Percentiles rank a stretch among this genome's conserved stretches.
Conservation (phyloP, 2,888 invertebrate species). For the Stenotaenia linearis region DNA sequence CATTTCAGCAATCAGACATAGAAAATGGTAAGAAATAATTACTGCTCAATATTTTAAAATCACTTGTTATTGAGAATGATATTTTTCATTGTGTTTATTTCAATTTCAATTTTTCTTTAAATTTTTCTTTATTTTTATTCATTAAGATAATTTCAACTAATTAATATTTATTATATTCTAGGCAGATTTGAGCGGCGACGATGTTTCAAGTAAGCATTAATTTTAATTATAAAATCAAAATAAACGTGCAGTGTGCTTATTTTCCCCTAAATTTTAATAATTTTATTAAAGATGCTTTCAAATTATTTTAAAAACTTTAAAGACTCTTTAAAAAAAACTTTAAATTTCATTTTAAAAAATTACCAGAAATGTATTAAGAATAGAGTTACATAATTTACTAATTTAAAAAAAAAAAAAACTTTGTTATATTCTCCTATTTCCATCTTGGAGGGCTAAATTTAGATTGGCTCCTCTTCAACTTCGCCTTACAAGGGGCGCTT, state of each 20-base stretch:
- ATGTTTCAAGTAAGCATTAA: background rate
- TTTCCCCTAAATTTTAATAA: background rate
- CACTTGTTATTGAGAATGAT: background rate
- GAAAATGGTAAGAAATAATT: slow-evolving; percentile 4
- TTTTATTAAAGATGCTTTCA: too few species aligned
- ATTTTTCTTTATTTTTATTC: background rate
- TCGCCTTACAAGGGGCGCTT: background rate
- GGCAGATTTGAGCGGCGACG: background rate
- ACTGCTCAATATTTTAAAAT: background rate
- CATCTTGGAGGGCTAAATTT: background rate
- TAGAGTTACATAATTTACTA: too few species aligned
- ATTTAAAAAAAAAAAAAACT: too few species aligned
- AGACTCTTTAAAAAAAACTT: too few species aligned
- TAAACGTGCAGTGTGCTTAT: too few species aligned
- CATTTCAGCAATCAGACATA: background rate
- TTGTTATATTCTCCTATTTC: background rate
- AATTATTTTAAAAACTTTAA: too few species aligned
- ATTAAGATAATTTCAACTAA: background rate
- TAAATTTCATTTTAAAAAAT: background rate
- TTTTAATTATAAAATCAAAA: background rate
- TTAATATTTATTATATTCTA: background rate
- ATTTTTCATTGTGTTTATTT: background rate
- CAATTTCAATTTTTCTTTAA: background rate
- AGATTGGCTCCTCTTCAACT: background rate
- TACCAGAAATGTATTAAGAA: background rate